Conservation (phyloP, 1,140 invertebrate species). For the Theocolax elegans region DNA sequence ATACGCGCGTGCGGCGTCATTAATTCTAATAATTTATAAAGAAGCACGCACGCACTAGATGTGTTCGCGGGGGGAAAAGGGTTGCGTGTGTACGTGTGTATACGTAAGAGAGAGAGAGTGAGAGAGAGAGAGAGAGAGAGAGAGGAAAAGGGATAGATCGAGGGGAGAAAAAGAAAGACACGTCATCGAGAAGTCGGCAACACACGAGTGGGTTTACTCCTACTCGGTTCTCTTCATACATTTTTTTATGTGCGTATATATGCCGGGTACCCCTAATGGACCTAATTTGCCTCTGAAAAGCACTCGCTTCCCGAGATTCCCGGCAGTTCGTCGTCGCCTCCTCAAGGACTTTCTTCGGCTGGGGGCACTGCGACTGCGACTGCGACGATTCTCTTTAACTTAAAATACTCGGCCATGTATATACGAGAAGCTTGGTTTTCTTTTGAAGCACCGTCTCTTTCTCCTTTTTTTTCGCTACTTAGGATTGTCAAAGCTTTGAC, state of each 20-base stretch:
- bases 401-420: slow-evolving; percentile 24
- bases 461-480: neutral
- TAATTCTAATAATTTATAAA: slow-evolving; percentile 68
- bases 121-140: neutral
- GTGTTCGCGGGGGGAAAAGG: slow-evolving; percentile 39
- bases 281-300: slow-evolving; percentile 64
- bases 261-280: slow-evolving; percentile 58
- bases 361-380: too few species aligned
- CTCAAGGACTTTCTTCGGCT: slow-evolving; percentile 41
- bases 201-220: neutral
- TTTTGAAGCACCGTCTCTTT: slow-evolving; percentile 11
- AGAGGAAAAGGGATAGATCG: neutral
- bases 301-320: slow-evolving; percentile 47
- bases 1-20: slow-evolving; percentile 62
- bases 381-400: slow-evolving; percentile 17
- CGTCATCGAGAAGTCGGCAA: slow-evolving; percentile 4
- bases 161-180: slow-evolving; percentile 28
- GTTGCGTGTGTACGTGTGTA: slow-evolving; percentile 41
- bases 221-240: neutral
- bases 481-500: neutral
- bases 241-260: slow-evolving; percentile 49
- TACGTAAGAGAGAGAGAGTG: slow-evolving; percentile 14
- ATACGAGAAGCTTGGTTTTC: slow-evolving; percentile 10
- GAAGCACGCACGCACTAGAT: slow-evolving; percentile 61
- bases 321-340: slow-evolving; percentile 40